Percentiles rank a stretch among this genome's conserved stretches.
Evolutionary conservation across 2,797 vertebrate species (phyloP).

Genomic region (Alosa sapidissima): DNA sequence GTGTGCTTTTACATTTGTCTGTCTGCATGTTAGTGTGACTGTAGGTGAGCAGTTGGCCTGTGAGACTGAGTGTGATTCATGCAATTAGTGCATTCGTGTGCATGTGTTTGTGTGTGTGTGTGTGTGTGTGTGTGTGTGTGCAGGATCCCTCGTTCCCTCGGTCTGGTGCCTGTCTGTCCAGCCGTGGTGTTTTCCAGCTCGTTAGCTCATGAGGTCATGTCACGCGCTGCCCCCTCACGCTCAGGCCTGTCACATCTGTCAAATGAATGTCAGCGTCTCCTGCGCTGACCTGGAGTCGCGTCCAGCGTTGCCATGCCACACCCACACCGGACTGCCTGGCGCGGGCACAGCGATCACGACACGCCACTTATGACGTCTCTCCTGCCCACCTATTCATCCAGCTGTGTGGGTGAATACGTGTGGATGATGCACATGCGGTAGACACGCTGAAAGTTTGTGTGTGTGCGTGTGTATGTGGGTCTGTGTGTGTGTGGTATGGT

Average conservation of each 20-base stretch:
- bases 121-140: conserved; percentile 13
- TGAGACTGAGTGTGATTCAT: neutral
- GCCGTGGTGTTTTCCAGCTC: conserved; percentile 21
- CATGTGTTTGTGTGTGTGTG: neutral
- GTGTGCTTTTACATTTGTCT: conserved; percentile 3
- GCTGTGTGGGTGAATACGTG: neutral
- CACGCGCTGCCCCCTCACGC: neutral
- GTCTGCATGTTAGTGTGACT: neutral
- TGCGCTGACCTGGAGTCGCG: neutral
- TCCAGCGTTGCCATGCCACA: neutral
- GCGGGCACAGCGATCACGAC: neutral
- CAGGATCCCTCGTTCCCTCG: conserved; percentile 8
- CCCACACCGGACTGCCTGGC: neutral
- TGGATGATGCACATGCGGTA: neutral
- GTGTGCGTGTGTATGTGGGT: neutral
- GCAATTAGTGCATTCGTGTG: neutral
- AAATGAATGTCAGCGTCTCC: conserved; percentile 22
- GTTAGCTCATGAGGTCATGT: conserved; percentile 24
- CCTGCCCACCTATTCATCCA: conserved; percentile 1
- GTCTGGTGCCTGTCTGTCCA: conserved; percentile 19
- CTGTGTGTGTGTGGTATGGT: neutral
- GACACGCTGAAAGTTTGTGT: neutral
- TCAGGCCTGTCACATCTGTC: conserved; percentile 6
- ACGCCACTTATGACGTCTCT: neutral
- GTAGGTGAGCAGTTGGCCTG: neutral